Percentiles rank a stretch among this genome's conserved stretches.
phyloP scores from a whole-genome alignment of 2,113 vertebrate genomes.

The Tympanuchus pallidicinctus region DNA sequence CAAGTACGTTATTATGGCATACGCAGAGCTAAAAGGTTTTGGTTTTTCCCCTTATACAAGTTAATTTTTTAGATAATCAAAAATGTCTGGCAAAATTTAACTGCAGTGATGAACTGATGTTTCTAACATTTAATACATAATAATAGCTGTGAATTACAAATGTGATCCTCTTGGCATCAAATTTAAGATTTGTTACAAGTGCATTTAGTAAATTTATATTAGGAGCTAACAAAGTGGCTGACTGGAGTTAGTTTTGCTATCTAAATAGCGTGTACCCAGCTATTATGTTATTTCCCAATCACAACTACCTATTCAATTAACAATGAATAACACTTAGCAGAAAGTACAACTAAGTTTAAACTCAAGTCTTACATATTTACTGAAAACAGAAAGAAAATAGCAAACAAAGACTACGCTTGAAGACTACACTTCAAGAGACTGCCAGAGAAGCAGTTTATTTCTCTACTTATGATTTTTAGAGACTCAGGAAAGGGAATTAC shows the following conservation, averaged over 20 bases:
- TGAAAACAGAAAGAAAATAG: not conserved
- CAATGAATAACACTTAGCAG: not conserved
- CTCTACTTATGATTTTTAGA: not conserved
- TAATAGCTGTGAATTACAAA: not conserved
- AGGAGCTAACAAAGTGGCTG: not conserved
- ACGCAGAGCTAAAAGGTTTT: not conserved
- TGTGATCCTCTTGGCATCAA: not conserved
- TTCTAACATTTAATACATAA: not conserved
- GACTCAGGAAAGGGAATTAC: constrained; percentile 41
- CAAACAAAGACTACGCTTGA: not conserved
- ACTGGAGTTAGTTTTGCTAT: not conserved
- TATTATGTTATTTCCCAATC: not conserved
- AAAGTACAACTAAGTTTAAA: constrained; percentile 27
- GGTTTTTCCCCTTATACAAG: not conserved
- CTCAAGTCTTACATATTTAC: not conserved
- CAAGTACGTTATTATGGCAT: not conserved
- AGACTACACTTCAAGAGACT: not conserved
- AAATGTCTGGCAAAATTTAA: not conserved
- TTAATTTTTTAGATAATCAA: not conserved
- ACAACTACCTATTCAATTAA: constrained; percentile 8
- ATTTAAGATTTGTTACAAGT: not conserved
- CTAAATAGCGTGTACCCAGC: not conserved
- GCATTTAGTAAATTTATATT: not conserved
- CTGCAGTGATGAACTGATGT: not conserved
- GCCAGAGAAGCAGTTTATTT: not conserved